These are phyloP conservation scores for Penaeus vannamei DNA, from an alignment of 1,140 invertebrate species.

Conservation along the genomic window DNA sequence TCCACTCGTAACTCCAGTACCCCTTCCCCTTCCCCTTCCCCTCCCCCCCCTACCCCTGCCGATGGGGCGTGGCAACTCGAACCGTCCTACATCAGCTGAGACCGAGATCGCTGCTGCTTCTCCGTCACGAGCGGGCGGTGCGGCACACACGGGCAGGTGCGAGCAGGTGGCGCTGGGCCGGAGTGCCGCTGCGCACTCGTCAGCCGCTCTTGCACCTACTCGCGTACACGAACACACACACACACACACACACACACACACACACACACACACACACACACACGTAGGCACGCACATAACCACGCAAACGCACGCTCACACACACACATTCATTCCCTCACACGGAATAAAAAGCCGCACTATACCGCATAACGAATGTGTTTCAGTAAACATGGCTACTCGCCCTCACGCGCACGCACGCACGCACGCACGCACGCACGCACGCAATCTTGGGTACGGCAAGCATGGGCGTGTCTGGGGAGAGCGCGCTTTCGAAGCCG, in stretches of 20 bases:
- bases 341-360: background rate
- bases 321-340: background rate
- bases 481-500: too few species aligned
- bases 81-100: too few species aligned
- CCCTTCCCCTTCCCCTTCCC: background rate
- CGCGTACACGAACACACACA: background rate
- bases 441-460: background rate
- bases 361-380: too few species aligned
- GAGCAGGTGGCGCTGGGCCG: too few species aligned
- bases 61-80: too few species aligned
- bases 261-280: background rate
- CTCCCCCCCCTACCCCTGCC: background rate
- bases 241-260: background rate
- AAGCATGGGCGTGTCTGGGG: background rate
- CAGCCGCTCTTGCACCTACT: background rate
- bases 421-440: slow-evolving; percentile 7
- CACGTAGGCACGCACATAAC: too few species aligned
- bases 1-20: background rate
- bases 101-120: too few species aligned
- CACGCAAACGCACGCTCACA: too few species aligned
- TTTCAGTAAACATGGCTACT: background rate
- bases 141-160: too few species aligned
- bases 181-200: too few species aligned
- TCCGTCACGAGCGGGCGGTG: too few species aligned
- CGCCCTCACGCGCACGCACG: background rate